Evolutionary conservation across 2,888 invertebrate species (phyloP).

Genomic region (Orchesella flavescens): DNA sequence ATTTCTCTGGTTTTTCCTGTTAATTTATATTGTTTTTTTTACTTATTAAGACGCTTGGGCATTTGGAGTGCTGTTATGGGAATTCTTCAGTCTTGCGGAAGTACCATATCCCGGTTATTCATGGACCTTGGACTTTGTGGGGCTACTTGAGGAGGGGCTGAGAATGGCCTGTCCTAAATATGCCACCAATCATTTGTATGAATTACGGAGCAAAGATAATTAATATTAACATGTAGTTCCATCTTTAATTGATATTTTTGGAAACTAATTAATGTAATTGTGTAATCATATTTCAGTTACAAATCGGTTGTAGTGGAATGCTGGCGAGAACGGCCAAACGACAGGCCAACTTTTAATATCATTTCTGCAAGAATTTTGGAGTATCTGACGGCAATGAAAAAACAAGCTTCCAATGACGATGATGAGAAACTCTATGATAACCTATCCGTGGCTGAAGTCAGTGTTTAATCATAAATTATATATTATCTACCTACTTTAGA

Average conservation of each 20-base stretch:
- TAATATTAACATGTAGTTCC: neutral
- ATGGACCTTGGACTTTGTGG: conserved; percentile 46
- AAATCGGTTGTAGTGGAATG: conserved; percentile 22
- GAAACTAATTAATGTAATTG: too few species aligned
- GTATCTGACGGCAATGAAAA: neutral
- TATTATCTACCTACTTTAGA: too few species aligned
- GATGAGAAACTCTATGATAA: neutral
- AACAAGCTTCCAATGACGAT: neutral
- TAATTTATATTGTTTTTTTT: too few species aligned
- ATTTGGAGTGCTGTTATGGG: conserved; percentile 73
- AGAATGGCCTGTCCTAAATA: conserved; percentile 38
- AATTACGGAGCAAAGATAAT: neutral
- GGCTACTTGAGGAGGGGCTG: conserved; percentile 18
- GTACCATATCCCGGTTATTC: conserved; percentile 61
- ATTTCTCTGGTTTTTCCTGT: too few species aligned
- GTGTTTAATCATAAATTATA: too few species aligned
- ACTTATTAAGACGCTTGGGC: conserved; percentile 74
- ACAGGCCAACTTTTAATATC: conserved; percentile 36
- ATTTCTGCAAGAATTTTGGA: neutral
- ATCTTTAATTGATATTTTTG: too few species aligned
- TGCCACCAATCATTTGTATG: conserved; percentile 45
- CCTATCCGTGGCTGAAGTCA: too few species aligned
- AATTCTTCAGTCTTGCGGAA: conserved; percentile 72
- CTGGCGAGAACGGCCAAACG: conserved; percentile 20
- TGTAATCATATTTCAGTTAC: too few species aligned